Percentiles rank a stretch among this genome's conserved stretches.
phyloP scores from a whole-genome alignment of 2,888 invertebrate genomes.

The Ormia ochracea region DNA sequence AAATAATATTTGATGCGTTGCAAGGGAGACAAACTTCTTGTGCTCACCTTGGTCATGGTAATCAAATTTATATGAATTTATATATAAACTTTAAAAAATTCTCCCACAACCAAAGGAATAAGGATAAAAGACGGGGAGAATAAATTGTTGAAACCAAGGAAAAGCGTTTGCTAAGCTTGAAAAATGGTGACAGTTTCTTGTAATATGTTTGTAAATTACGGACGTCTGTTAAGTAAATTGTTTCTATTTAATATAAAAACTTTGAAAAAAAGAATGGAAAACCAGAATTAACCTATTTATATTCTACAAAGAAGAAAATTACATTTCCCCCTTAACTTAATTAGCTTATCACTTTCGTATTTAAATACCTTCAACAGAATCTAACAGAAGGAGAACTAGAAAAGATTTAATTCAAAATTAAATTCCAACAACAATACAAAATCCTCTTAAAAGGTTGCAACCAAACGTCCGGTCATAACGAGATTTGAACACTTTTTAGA shows the following conservation, averaged over 20 bases:
- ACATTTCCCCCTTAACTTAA: constrained; percentile 64
- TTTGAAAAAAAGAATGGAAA: constrained; percentile 16
- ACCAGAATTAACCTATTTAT: neutral
- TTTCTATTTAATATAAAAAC: constrained; percentile 27
- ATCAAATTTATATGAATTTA: constrained; percentile 57
- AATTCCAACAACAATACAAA: constrained; percentile 17
- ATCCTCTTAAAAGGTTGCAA: constrained; percentile 30
- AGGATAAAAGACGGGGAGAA: neutral
- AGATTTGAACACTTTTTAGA: constrained; percentile 53
- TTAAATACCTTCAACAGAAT: constrained; percentile 42
- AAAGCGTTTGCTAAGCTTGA: constrained; percentile 53
- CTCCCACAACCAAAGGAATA: neutral
- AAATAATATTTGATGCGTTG: neutral
- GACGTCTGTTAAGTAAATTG: constrained; percentile 49
- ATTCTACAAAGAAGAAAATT: constrained; percentile 1
- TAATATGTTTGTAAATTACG: constrained; percentile 68
- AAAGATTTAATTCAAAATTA: constrained; percentile 39
- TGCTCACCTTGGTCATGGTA: constrained; percentile 29
- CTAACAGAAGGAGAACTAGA: neutral
- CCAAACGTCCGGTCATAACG: constrained; percentile 1
- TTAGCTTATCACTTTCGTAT: constrained; percentile 70
- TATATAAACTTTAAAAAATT: constrained; percentile 23
- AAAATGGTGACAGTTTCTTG: constrained; percentile 67
- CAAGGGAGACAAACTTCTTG: neutral
- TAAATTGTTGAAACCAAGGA: neutral